phyloP scores from a whole-genome alignment of 2,888 invertebrate species.

The Drosophila parthenogenetica region DNA sequence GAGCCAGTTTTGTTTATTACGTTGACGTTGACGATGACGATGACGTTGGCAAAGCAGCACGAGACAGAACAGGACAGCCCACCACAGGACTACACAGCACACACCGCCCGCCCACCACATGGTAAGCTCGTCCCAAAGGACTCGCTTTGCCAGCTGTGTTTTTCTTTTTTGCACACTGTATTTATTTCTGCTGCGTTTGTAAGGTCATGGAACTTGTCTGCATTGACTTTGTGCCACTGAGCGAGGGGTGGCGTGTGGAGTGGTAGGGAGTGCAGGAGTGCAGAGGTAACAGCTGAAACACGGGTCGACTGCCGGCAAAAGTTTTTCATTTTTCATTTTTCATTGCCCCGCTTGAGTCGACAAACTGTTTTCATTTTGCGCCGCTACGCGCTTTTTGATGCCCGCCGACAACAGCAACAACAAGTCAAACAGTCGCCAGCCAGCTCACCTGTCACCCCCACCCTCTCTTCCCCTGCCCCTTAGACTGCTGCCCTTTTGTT shows the following conservation, averaged over 20 bases:
- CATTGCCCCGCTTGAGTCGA: constrained; percentile 57
- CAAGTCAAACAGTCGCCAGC: constrained; percentile 67
- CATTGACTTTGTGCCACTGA: constrained; percentile 67
- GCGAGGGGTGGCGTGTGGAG: too few relatives aligned
- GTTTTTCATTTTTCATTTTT: constrained; percentile 68
- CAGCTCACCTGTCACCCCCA: background rate
- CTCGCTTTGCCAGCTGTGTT: constrained; percentile 34
- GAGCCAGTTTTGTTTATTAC: constrained; percentile 78
- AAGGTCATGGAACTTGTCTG: constrained; percentile 84
- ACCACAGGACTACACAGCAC: constrained; percentile 2
- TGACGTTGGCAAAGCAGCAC: constrained; percentile 39
- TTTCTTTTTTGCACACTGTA: constrained; percentile 41
- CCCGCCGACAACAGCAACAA: constrained; percentile 53
- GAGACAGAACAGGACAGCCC: constrained; percentile 7
- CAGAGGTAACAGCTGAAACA: constrained; percentile 6
- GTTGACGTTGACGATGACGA: constrained; percentile 48
- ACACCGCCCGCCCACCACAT: too few relatives aligned
- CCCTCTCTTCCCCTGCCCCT: constrained; percentile 1
- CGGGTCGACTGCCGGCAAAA: constrained; percentile 60
- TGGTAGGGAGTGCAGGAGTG: background rate
- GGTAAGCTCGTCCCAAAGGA: constrained; percentile 35
- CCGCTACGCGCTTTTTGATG: constrained; percentile 79
- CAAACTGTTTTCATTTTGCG: constrained; percentile 80
- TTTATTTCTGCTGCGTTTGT: constrained; percentile 77
- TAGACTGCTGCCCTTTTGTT: constrained; percentile 37